Base-by-base conservation (phyloP, 2,888 invertebrate genomes). In the Leuctra nigra region DNA sequence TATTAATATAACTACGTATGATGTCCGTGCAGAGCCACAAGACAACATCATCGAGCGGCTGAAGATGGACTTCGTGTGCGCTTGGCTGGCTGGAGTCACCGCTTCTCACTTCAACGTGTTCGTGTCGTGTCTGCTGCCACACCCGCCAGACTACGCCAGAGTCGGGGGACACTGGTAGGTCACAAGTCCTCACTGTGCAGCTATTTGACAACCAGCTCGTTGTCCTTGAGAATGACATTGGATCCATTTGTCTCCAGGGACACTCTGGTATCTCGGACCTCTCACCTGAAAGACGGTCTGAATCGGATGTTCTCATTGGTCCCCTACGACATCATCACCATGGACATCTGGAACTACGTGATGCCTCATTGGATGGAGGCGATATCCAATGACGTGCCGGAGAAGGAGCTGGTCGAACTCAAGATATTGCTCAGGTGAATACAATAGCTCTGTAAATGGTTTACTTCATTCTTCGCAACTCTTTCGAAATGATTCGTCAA, bases 321-420 rank as follows among this genome's bases (percentile, higher is more conserved):
- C 29, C 98, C 99, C 0, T 99, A 99, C 71, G 97, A 98, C 65
- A 90, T 99, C 23, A 91, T 99, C 63, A 92, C 93, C 0, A 86
- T 91, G 62, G 92, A 95, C 67, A 92, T 95, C 56, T 99, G 99
- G 99, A 92, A 96, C 70, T 88, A 88, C 70, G 93, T 99, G 20
- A 99, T 99, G 93, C 98, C 99, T 0, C 89, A 92, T 66, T 99
- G 99, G 99, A 88, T 99, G 87, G 96, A 97, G 72, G 93, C 96
- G 0, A 92, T 99, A 63, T 91, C 91, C 53, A 87, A 88, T 60
- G 92, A 93, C 68, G 91, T 93, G 0, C 90, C 91, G 0, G 90
- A 92, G 70, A 88, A 91, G 70, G 95, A 93, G 67, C 75, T 92
- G 41, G 75, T 80, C 50, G 92, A 94, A 68, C 72, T 95, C 14